Evolutionary conservation across 1,140 invertebrate species (phyloP).

Genomic region (Pissodes strobi): DNA sequence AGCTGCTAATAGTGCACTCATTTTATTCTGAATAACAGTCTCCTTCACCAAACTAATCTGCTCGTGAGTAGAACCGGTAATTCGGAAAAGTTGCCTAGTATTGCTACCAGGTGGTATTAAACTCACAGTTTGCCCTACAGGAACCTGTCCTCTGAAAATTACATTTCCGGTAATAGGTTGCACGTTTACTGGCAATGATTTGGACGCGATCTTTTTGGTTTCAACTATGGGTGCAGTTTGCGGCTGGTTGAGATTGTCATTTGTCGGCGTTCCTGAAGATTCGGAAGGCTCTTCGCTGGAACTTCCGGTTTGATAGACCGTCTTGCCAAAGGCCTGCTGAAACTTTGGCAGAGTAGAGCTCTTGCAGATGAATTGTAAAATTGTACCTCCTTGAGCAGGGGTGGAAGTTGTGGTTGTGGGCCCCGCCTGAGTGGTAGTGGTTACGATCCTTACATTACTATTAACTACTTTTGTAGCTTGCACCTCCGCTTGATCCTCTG

Average conservation of each 20-base stretch:
- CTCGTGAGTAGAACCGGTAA: slow-evolving; percentile 53
- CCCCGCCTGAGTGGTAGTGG: slow-evolving; percentile 23
- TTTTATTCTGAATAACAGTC: slow-evolving; percentile 56
- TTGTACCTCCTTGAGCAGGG: slow-evolving; percentile 45
- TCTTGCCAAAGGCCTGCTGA: slow-evolving; percentile 77
- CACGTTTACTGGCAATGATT: slow-evolving; percentile 47
- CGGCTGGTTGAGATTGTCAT: slow-evolving; percentile 14
- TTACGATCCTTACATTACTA: slow-evolving; percentile 31
- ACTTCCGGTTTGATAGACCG: slow-evolving; percentile 57
- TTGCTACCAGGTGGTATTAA: slow-evolving; percentile 58
- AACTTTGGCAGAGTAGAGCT: slow-evolving; percentile 71
- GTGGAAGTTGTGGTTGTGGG: slow-evolving; percentile 19
- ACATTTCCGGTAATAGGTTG: slow-evolving; percentile 66
- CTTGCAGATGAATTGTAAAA: slow-evolving; percentile 62
- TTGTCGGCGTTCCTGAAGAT: background rate
- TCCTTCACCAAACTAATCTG: slow-evolving; percentile 55
- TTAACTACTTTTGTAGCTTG: slow-evolving; percentile 23
- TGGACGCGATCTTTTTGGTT: slow-evolving; percentile 40
- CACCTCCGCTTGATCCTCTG: slow-evolving; percentile 8
- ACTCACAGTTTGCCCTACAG: slow-evolving; percentile 64
- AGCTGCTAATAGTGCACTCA: slow-evolving; percentile 56
- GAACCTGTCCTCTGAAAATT: slow-evolving; percentile 65
- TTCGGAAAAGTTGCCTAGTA: slow-evolving; percentile 51
- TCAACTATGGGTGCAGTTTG: slow-evolving; percentile 48
- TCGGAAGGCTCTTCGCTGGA: slow-evolving; percentile 7